Percentiles rank a stretch among this genome's conserved stretches.
Evolutionary conservation across 2,113 vertebrate genomes (phyloP).

Genomic region (Procavia capensis): DNA sequence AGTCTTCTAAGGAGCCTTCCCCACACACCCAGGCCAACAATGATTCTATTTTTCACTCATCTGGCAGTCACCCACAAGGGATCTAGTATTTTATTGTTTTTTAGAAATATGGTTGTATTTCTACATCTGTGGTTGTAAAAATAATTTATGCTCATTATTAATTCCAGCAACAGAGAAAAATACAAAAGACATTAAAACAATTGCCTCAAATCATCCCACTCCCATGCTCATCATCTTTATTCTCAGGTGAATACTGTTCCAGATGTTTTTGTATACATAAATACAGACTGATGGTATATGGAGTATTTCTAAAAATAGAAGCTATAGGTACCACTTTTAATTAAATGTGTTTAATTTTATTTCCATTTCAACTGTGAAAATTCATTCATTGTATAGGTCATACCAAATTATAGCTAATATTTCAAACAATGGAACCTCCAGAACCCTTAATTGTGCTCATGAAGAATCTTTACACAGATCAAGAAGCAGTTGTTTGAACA

Average conservation of each 20-base stretch:
- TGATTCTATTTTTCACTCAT: neutral
- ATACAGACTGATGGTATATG: neutral
- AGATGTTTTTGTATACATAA: neutral
- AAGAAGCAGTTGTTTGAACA: too few species aligned
- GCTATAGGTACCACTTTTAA: slow-evolving; percentile 16
- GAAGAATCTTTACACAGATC: too few species aligned
- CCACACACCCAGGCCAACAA: neutral
- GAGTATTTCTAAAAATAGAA: slow-evolving; percentile 21
- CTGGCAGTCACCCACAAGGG: neutral
- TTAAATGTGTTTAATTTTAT: neutral
- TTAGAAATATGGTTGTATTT: neutral
- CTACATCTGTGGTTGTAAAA: neutral
- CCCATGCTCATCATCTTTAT: neutral
- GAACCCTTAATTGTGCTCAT: too few species aligned
- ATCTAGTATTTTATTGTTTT: neutral
- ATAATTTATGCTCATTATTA: neutral
- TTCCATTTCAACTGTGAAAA: neutral
- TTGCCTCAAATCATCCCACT: neutral
- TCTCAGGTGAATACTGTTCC: neutral
- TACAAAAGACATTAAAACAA: neutral
- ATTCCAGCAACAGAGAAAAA: slow-evolving; percentile 40
- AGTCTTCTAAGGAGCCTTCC: neutral
- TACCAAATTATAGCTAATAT: too few species aligned
- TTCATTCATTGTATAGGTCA: too few species aligned
- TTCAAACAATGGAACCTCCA: too few species aligned